A percentile compares a stretch with the other conserved stretches of the same genome.
phyloP scores from a whole-genome alignment of 2,797 vertebrate species.

The Pachyuromys duprasi region DNA sequence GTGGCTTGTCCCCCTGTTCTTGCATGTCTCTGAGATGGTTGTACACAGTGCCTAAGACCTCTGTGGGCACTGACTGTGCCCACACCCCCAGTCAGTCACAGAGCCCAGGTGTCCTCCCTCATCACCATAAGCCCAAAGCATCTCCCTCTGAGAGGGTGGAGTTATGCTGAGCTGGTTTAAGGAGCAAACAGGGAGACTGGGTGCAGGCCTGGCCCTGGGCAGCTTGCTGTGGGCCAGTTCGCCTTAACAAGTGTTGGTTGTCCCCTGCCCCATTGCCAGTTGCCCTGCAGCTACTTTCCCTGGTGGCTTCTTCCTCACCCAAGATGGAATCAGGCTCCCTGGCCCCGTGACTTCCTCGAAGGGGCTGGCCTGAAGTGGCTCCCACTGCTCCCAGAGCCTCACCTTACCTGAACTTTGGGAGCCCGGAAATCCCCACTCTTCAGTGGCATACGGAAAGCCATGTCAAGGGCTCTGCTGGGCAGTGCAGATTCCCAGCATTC shows the following conservation, averaged over 20 bases:
- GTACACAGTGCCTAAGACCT: too few relatives aligned
- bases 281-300: background rate
- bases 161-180: rapidly evolving
- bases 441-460: background rate
- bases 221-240: background rate
- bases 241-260: background rate
- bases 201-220: background rate
- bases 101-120: background rate
- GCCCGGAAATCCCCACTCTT: background rate
- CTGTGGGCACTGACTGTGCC: too few relatives aligned
- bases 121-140: rapidly evolving
- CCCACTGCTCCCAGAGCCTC: background rate
- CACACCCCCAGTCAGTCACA: background rate
- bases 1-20: background rate
- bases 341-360: background rate
- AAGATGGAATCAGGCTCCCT: background rate
- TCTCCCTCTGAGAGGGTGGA: background rate
- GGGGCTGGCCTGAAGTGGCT: background rate
- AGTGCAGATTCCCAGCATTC: background rate
- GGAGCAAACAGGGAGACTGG: background rate
- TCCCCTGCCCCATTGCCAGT: too few relatives aligned
- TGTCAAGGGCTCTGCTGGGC: background rate
- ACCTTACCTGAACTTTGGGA: background rate
- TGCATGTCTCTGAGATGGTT: background rate
- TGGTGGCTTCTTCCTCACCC: background rate